Base-by-base conservation (phyloP, 1,140 invertebrate species). In the Phthorimaea operculella region DNA sequence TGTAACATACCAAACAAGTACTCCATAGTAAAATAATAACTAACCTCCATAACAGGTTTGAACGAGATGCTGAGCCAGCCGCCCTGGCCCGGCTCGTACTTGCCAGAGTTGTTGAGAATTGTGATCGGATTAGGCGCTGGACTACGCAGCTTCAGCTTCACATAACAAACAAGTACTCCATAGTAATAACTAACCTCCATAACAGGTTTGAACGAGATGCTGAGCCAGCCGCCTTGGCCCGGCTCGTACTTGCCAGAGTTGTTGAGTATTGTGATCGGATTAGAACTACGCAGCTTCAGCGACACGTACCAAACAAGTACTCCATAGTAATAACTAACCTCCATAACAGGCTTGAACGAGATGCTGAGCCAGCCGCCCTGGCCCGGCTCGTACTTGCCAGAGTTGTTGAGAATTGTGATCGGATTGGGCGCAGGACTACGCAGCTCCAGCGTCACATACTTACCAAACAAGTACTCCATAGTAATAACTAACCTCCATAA, bases 141-240 rank as follows among this genome's bases (percentile, higher is more conserved):
- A 18, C 64, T 66, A 70, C 77, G 78, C 6, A 80, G 42, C 49
- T 59, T 74, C 28, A 85, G 59, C n/a, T 69, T 72, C 0, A 72
- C 82, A 56, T 72, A 85, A 79, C 82, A 85, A 53, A 85, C 75
- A 51, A 79, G 83, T 16, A 74, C 72, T 12, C n/a, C n/a, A n/a
- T n/a, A n/a, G n/a, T n/a, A n/a, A n/a, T n/a, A n/a, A n/a, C 33
- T 36, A 51, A 84, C 81, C 70, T 84, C 81, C 59, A 74, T 70
- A 5, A 66, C 74, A 1, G 81, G 79, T 48, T 76, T 81, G 49
- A 85, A 83, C 17, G 79, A 67, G 10, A 85, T 60, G 60, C 71
- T 76, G 10, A 85, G 62, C 73, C 71, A 79, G 1, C 78, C 79
- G 42, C 79, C 79, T 63, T 83, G 76, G 0, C 68, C 77, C 4